Evolutionary conservation across 2,113 vertebrate genomes (phyloP).

Genomic region (Eubucco bourcierii): DNA sequence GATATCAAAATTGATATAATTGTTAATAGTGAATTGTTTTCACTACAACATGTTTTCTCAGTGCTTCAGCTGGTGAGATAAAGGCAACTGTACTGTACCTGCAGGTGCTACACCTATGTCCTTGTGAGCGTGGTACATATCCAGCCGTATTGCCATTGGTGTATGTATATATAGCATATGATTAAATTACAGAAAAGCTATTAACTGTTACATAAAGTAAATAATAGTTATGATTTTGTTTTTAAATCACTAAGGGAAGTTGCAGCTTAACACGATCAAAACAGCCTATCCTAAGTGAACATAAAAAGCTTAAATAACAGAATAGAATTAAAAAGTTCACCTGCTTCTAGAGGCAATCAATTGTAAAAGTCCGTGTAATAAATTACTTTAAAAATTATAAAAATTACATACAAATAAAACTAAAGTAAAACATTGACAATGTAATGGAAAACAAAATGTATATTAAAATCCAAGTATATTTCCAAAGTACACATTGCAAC

Average conservation of each 20-base stretch:
- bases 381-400: neutral
- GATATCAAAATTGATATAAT: no score
- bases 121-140: neutral
- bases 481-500: neutral
- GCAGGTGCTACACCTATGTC: neutral
- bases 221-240: neutral
- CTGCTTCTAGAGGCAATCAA: neutral
- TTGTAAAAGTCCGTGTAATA: neutral
- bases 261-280: neutral
- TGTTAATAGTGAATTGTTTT: no score
- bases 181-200: neutral
- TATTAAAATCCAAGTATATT: neutral
- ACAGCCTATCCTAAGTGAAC: neutral
- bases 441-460: neutral
- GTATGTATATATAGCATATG: neutral
- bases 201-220: neutral
- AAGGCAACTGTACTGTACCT: neutral
- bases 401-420: neutral
- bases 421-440: neutral
- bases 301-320: neutral
- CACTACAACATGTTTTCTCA: neutral
- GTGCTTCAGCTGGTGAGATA: neutral
- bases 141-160: neutral
- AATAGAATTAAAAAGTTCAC: neutral
- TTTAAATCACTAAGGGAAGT: neutral